A percentile compares a stretch with the other conserved stretches of the same genome.
These are phyloP conservation scores for Gymnorhina tibicen DNA, from an alignment of 2,113 vertebrate genomes.

Conservation along the genomic window DNA sequence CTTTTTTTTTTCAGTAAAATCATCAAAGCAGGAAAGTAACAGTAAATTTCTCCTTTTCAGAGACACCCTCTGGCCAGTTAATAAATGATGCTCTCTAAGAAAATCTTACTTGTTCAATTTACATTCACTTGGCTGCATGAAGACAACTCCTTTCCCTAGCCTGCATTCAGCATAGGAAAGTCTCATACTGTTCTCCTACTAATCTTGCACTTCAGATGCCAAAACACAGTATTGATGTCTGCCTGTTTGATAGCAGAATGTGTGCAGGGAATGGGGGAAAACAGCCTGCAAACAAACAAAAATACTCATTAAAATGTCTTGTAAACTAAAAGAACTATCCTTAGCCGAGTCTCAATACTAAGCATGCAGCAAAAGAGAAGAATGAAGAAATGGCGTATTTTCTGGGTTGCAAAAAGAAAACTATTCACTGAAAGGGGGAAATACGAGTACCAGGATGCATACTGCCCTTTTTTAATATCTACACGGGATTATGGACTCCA, in stretches of 20 bases:
- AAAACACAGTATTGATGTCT: neutral
- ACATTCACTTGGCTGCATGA: neutral
- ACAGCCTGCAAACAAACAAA: neutral
- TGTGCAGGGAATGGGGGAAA: neutral
- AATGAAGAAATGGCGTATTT: neutral
- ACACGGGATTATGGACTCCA: neutral
- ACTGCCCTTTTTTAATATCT: neutral
- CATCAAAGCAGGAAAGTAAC: neutral
- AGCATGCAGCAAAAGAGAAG: rapidly evolving
- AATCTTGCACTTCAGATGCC: neutral
- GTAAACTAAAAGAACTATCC: neutral
- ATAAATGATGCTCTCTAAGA: neutral
- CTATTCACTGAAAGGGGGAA: neutral
- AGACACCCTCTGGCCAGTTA: neutral
- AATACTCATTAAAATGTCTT: neutral
- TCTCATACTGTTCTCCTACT: neutral
- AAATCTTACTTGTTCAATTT: neutral
- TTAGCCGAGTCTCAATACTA: neutral
- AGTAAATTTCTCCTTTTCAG: neutral
- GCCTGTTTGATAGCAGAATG: neutral
- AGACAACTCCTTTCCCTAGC: neutral
- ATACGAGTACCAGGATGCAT: neutral
- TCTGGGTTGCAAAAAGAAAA: neutral
- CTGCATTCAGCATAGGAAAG: neutral
- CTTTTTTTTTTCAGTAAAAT: neutral